phyloP scores from a whole-genome alignment of 2,888 invertebrate species.

The Myopa tessellatipennis region DNA sequence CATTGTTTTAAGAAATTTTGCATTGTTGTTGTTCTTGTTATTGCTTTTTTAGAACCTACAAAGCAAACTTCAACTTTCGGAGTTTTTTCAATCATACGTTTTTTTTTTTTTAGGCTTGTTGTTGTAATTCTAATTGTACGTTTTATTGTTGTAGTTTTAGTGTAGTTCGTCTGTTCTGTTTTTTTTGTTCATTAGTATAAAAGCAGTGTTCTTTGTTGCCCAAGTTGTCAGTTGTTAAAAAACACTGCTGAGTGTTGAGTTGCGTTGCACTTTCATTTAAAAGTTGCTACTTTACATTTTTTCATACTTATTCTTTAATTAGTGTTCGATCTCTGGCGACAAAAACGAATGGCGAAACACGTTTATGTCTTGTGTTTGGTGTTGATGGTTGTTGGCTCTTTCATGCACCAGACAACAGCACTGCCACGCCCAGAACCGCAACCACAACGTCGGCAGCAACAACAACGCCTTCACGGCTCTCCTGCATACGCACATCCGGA shows the following conservation, averaged over 20 bases:
- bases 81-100: background rate
- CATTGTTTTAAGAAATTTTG: constrained; percentile 34
- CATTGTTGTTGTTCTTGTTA: constrained; percentile 6
- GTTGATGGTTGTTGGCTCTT: background rate
- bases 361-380: constrained; percentile 45
- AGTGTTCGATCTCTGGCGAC: background rate
- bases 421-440: constrained; percentile 55
- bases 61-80: too few species aligned
- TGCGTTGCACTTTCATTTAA: background rate
- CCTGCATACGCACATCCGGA: constrained; percentile 16
- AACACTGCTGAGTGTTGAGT: background rate
- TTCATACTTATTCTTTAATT: background rate
- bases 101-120: background rate
- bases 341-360: constrained; percentile 53
- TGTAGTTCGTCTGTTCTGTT: background rate
- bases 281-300: constrained; percentile 2
- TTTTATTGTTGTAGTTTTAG: constrained; percentile 41
- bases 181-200: constrained; percentile 54
- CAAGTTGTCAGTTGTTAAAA: constrained; percentile 60
- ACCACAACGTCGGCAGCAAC: background rate
- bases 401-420: constrained; percentile 48
- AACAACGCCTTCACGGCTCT: background rate
- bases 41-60: constrained; percentile 10
- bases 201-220: constrained; percentile 54
- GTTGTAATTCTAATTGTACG: background rate